Conservation (phyloP, 2,797 vertebrate genomes). For the Epinephelus coioides region DNA sequence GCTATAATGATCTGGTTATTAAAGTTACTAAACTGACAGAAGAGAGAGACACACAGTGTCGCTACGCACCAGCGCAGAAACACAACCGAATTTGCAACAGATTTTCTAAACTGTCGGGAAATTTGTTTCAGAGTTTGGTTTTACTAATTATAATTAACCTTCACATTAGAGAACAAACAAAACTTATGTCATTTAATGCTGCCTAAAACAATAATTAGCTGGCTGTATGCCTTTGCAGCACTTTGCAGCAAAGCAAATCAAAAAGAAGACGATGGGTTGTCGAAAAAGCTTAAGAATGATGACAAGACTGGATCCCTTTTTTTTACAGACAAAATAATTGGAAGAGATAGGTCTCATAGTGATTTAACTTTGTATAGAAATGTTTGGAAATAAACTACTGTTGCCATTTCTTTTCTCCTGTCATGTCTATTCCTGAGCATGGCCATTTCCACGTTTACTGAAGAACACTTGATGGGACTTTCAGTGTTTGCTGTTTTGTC, state of each 20-base stretch:
- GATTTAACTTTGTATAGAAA: neutral
- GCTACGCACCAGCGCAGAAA: neutral
- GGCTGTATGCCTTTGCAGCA: neutral
- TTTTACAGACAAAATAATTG: neutral
- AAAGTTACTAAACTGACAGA: slow-evolving; percentile 20
- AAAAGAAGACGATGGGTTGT: neutral
- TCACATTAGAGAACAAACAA: slow-evolving; percentile 1
- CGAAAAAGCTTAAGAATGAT: neutral
- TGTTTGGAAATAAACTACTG: neutral
- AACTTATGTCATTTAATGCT: neutral
- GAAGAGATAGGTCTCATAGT: neutral
- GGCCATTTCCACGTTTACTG: neutral
- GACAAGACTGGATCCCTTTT: neutral
- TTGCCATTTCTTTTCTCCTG: neutral
- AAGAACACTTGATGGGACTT: neutral
- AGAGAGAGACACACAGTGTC: neutral
- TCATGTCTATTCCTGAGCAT: neutral
- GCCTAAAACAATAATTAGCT: neutral
- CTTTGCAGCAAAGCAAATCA: slow-evolving; percentile 1
- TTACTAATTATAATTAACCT: neutral
- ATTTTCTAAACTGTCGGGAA: neutral
- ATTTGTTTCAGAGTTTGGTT: neutral
- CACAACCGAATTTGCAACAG: slow-evolving; percentile 2
- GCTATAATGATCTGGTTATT: slow-evolving; percentile 20
- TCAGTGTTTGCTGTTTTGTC: neutral